These are phyloP conservation scores for Agonopterix alstromeriana DNA, from an alignment of 2,888 invertebrate genomes.

Conservation along the genomic window DNA sequence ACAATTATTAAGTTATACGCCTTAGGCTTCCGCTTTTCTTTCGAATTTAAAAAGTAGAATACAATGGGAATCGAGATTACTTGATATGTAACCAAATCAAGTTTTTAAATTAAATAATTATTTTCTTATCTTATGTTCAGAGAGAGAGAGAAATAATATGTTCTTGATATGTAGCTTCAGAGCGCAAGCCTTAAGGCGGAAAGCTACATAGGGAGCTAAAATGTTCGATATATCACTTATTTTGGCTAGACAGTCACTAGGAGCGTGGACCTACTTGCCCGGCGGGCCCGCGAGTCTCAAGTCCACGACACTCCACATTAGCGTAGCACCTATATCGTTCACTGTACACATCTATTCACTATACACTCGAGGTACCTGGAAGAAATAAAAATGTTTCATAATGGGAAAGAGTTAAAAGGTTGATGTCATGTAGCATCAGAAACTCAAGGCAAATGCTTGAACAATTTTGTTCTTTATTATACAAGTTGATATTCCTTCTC, in stretches of 20 bases:
- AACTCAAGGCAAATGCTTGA: too few relatives aligned
- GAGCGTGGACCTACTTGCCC: conserved; percentile 2
- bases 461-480: too few relatives aligned
- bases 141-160: conserved; percentile 27
- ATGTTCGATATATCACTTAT: conserved; percentile 9
- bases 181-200: conserved; percentile 51
- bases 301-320: conserved; percentile 33
- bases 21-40: conserved; percentile 38
- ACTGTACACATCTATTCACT: conserved; percentile 60
- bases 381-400: conserved; percentile 6
- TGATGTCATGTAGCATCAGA: too few relatives aligned
- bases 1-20: conserved; percentile 28
- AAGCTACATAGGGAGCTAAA: conserved; percentile 35
- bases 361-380: conserved; percentile 27
- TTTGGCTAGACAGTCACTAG: conserved; percentile 23
- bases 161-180: conserved; percentile 65
- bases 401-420: too few relatives aligned
- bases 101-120: not conserved
- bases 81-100: conserved; percentile 35
- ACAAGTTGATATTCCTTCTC: too few relatives aligned
- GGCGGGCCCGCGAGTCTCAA: not conserved
- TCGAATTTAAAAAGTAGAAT: conserved; percentile 8
- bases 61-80: conserved; percentile 18
- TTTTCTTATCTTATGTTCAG: not conserved
- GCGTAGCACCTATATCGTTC: conserved; percentile 65